phyloP scores from a whole-genome alignment of 2,113 vertebrate genomes.

The Zingel zingel region DNA sequence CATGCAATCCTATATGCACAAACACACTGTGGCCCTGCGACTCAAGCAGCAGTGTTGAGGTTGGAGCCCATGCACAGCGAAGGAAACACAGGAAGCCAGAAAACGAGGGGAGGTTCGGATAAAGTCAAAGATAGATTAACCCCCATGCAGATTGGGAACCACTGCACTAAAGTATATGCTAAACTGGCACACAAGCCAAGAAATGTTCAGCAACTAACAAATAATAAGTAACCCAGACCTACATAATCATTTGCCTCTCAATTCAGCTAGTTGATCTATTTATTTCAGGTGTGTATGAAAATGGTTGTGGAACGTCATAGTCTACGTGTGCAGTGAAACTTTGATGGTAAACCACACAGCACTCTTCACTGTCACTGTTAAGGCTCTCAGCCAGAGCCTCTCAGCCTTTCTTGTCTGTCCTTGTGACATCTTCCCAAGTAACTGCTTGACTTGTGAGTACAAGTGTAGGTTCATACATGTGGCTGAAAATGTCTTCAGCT shows the following conservation, averaged over 20 bases:
- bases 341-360: background rate
- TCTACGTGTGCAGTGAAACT: background rate
- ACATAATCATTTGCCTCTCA: background rate
- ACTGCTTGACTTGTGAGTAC: background rate
- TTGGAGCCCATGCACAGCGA: conserved; percentile 15
- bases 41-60: conserved; percentile 4
- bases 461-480: conserved; percentile 3
- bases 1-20: background rate
- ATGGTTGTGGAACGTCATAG: background rate
- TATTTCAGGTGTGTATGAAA: background rate
- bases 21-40: conserved; percentile 14
- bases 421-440: background rate
- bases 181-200: no score
- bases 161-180: no score
- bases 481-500: background rate
- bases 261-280: background rate
- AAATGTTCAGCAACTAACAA: background rate
- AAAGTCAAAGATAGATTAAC: conserved; percentile 25
- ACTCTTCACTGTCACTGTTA: background rate
- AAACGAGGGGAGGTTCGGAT: conserved; percentile 16
- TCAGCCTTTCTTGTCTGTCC: background rate
- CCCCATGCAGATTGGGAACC: no score
- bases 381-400: background rate
- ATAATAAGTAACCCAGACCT: background rate
- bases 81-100: background rate